These are phyloP conservation scores for Pseudochirops cupreus DNA, from an alignment of 2,797 vertebrate genomes.

Conservation along the genomic window DNA sequence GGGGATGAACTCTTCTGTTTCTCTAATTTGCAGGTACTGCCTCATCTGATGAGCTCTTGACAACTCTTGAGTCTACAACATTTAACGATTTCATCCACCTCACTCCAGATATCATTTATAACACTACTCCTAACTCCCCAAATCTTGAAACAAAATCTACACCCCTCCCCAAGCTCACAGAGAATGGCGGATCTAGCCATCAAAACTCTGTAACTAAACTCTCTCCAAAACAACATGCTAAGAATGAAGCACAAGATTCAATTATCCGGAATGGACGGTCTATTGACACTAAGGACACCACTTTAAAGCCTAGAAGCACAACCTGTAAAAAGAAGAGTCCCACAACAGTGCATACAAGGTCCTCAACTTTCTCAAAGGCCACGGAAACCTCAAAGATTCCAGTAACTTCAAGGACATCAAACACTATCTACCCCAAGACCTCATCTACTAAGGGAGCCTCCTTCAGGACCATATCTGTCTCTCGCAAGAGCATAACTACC, in stretches of 20 bases:
- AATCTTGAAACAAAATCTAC: conserved; percentile 1
- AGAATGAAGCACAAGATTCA: neutral
- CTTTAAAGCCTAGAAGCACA: neutral
- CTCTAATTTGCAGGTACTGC: conserved; percentile 53
- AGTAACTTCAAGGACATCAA: neutral
- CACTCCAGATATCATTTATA: neutral
- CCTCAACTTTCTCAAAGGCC: neutral
- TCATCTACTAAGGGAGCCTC: neutral
- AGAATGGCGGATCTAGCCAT: neutral
- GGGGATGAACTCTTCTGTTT: conserved; percentile 3
- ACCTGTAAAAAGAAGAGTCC: neutral
- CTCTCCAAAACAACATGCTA: neutral
- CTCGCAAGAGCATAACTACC: neutral
- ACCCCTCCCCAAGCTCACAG: neutral
- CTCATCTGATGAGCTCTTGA: conserved; percentile 28
- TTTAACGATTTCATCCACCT: no score
- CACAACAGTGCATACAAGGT: neutral
- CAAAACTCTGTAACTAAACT: neutral
- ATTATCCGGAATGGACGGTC: neutral
- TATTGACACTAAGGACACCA: neutral
- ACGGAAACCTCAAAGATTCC: neutral
- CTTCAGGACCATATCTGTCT: neutral
- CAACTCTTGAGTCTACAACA: neutral
- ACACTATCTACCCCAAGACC: neutral
- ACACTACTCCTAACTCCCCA: neutral